Conservation (phyloP, 2,797 vertebrate genomes). For the Discoglossus pictus region DNA sequence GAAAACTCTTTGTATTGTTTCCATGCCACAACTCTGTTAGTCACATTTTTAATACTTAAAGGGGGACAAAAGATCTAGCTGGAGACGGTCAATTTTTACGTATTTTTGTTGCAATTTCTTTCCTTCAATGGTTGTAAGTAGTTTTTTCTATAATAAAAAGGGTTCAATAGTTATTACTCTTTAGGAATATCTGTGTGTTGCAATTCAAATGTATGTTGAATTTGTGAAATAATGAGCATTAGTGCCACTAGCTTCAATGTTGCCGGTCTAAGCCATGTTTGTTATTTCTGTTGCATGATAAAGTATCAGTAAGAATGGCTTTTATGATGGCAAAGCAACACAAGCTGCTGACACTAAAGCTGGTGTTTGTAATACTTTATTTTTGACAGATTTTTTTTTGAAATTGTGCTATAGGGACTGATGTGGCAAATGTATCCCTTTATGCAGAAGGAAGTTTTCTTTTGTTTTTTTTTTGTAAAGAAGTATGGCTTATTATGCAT, state of each 20-base stretch:
- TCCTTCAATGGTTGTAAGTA: slow-evolving; percentile 78
- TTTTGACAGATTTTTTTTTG: slow-evolving; percentile 80
- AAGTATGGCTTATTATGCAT: slow-evolving; percentile 84
- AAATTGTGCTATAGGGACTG: slow-evolving; percentile 83
- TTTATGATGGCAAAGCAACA: slow-evolving; percentile 65
- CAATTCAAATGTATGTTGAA: slow-evolving; percentile 81
- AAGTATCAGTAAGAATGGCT: slow-evolving; percentile 62
- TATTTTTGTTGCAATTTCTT: slow-evolving; percentile 75
- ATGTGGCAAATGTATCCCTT: slow-evolving; percentile 80
- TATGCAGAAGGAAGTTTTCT: slow-evolving; percentile 80
- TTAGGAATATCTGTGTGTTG: slow-evolving; percentile 83
- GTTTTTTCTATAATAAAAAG: slow-evolving; percentile 74
- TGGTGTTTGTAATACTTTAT: slow-evolving; percentile 83
- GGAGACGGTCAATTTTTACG: slow-evolving; percentile 82
- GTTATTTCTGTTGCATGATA: slow-evolving; percentile 65
- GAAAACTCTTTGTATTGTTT: slow-evolving; percentile 82
- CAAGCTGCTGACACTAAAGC: slow-evolving; percentile 84
- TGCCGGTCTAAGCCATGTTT: slow-evolving; percentile 65
- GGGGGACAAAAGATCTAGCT: slow-evolving; percentile 75
- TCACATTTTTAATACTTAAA: slow-evolving; percentile 74
- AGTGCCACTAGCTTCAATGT: slow-evolving; percentile 72
- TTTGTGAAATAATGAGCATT: slow-evolving; percentile 76
- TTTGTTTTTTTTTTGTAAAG: slow-evolving; percentile 59
- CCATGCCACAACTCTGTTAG: slow-evolving; percentile 78
- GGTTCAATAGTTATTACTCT: slow-evolving; percentile 82